Percentiles rank a stretch among this genome's conserved stretches.
phyloP scores from a whole-genome alignment of 2,113 vertebrate species.

The Stigmatopora argus region DNA sequence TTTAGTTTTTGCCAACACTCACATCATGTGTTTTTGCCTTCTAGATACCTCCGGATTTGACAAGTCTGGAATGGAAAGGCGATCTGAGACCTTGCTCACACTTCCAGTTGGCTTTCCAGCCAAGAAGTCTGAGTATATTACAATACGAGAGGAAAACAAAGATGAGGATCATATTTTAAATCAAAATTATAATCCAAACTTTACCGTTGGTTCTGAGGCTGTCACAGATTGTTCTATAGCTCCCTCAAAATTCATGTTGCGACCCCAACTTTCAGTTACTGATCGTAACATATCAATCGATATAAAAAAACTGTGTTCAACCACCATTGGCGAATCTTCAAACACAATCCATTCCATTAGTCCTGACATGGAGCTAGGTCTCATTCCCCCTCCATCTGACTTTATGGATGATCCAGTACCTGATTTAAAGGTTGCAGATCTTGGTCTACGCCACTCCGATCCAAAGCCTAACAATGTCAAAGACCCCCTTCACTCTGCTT shows the following conservation, averaged over 20 bases:
- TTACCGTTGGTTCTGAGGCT: neutral
- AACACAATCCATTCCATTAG: neutral
- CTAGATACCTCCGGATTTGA: slow-evolving; percentile 49
- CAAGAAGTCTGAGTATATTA: neutral
- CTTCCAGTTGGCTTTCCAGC: slow-evolving; percentile 9
- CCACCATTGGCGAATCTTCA: neutral
- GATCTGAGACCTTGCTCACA: slow-evolving; percentile 21
- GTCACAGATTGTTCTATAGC: neutral
- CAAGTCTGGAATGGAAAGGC: slow-evolving; percentile 7
- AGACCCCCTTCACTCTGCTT: slow-evolving; percentile 7
- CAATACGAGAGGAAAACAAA: neutral
- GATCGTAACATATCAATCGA: neutral
- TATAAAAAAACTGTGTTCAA: neutral
- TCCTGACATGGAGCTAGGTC: slow-evolving; percentile 15
- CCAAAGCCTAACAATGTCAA: neutral
- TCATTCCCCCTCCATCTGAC: slow-evolving; percentile 71
- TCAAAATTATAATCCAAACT: slow-evolving; percentile 10
- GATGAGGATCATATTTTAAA: slow-evolving; percentile 5
- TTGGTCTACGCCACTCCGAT: neutral
- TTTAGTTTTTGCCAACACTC: neutral
- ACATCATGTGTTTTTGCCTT: slow-evolving; percentile 18
- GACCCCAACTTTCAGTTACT: neutral
- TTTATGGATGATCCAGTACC: slow-evolving; percentile 64
- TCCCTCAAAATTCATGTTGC: neutral
- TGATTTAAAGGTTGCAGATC: neutral